Base-by-base conservation (phyloP, 2,113 vertebrate genomes). In the Platichthys stellatus region DNA sequence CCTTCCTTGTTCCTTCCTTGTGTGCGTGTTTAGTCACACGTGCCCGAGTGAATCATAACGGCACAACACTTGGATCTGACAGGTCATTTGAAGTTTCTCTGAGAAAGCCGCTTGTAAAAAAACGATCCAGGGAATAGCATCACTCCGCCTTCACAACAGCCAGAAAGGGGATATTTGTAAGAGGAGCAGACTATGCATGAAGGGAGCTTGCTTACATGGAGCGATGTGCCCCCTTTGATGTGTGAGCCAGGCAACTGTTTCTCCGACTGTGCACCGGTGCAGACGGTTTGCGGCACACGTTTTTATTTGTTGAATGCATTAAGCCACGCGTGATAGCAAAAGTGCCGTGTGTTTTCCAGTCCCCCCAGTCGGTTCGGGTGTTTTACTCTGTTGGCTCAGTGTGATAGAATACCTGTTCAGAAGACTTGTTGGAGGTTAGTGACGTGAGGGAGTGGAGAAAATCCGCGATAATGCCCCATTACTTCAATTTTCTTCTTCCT, bases 391-490 rank as follows among this genome's bases (percentile, higher is more conserved):
- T 21, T 69, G 69, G 56, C 69, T 51, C 60, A 21, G 45, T 20
- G 6, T 70, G 43, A 80, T 6, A 23, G 76, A 31, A 57, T 75
- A 68, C 11, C 38, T 28, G 64, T 47, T 2, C 54, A 59, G 69
- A 73, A 66, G 74, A 49, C 76, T 79, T 26, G 21, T 51, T 47
- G 63, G 73, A 86, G 82, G 82, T 76, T 62, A 73, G 66, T 28
- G 69, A 81, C 65, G 60, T 28, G 35, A 35, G 28, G 43, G 4
- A 18, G 31, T 47, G 65, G 67, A 82, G 43, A 60, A 66, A 76
- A 76, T 81, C 62, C 69, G 59, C 20, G 49, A 72, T 26, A 77
- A 59, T 54, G 65, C 63, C 82, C 87, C 73, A 80, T 84, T 90
- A 78, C 72, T 59, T 49, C 72, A 45, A 69, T 79, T 78, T 8